A percentile compares a stretch with the other conserved stretches of the same genome.
phyloP scores from a whole-genome alignment of 2,113 vertebrate species.

The Girardinichthys multiradiatus region DNA sequence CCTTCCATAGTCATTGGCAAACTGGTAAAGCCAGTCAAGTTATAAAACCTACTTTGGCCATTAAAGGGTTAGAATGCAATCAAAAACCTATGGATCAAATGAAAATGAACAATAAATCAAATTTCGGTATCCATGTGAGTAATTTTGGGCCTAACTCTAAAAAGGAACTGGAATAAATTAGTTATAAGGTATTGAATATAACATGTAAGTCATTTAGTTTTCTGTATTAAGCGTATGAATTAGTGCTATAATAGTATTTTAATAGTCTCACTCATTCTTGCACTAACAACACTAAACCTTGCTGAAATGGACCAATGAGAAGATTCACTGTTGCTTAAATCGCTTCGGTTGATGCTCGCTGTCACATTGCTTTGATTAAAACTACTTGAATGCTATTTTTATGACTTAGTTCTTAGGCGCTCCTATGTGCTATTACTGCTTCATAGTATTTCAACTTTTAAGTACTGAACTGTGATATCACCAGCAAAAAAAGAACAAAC shows the following conservation, averaged over 20 bases:
- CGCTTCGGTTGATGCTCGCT: constrained; percentile 51
- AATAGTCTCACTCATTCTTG: constrained; percentile 69
- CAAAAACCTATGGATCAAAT: not conserved
- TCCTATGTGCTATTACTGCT: constrained; percentile 31
- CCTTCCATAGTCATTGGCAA: not conserved
- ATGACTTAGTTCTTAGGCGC: constrained; percentile 36
- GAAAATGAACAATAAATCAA: not conserved
- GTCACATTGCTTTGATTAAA: constrained; percentile 39
- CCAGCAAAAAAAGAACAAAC: constrained; percentile 54
- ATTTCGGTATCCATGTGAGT: not conserved
- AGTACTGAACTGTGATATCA: constrained; percentile 60
- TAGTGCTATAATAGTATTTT: constrained; percentile 16
- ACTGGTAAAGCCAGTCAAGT: not conserved
- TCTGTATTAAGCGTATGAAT: constrained; percentile 50
- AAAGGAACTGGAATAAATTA: constrained; percentile 18
- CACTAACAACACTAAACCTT: constrained; percentile 68
- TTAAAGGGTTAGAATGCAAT: too few relatives aligned
- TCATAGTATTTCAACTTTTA: constrained; percentile 15
- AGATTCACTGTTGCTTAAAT: constrained; percentile 47
- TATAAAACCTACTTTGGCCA: too few relatives aligned
- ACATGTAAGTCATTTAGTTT: constrained; percentile 55
- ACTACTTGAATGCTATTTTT: constrained; percentile 42
- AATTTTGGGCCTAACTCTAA: not conserved
- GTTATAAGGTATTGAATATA: constrained; percentile 26
- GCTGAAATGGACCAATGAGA: constrained; percentile 64